Evolutionary conservation across 1,140 invertebrate species (phyloP), one percentile per base, ranked within the genome.

Genomic region (Bombus pascuorum): DNA sequence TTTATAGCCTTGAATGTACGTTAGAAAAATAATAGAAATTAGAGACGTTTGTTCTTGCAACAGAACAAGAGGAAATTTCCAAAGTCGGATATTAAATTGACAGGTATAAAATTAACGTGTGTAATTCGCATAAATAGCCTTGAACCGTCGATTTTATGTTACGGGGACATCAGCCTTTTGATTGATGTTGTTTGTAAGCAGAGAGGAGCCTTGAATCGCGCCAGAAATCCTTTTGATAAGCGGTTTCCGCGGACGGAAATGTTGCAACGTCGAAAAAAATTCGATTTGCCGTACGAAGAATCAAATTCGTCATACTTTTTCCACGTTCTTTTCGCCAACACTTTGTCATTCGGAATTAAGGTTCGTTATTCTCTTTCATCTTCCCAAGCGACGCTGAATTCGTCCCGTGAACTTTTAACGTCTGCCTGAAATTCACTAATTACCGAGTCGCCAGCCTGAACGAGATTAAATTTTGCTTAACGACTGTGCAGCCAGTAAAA

Each of bases 401-500:
- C 65, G 42, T 42, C 42, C 22, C 22, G 15, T 32, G 25, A 72
- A 73, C 37, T 73, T 73, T 81, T 15, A 73, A 65, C 53, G 80
- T 62, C 53, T 34, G 22, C 10, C 68, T 72, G 44, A 62, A 73
- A 73, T 34, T 62, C 80, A 15, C 53, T 81, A 81, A 81, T 73
- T 73, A 81, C 70, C 53, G 70, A 42, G 66, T 37, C 65, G 65
- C 65, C 28, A 25, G 25, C 12, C 47, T 13, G 53, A 15, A 22
- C n/a, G 39, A 42, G 80, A 81, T 81, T 73, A 62, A 81, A 73
- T 81, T 81, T 81, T 73, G 37, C 53, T 62, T 44, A 81, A 81
- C 80, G 68, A 81, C 79, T 37, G 47, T 15, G 44, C 44, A 71
- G 25, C 68, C 44, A 25, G 34, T 53, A 37, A 71, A 81, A 72